phyloP scores from a whole-genome alignment of 2,888 invertebrate species.

The Pelosia muscerda region DNA sequence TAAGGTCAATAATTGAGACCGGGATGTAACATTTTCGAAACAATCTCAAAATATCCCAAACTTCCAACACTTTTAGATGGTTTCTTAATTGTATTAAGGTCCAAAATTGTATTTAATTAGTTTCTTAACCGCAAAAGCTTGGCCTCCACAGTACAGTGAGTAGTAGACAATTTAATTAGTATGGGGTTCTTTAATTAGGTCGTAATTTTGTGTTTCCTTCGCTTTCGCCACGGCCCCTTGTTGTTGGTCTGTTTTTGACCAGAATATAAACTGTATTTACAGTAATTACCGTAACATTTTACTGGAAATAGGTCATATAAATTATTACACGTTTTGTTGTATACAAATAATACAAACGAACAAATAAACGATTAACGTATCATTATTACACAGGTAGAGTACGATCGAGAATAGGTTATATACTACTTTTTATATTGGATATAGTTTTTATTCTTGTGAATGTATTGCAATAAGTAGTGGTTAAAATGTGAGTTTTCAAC shows the following conservation, averaged over 20 bases:
- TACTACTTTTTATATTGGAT: no score
- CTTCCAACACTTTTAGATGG: conserved; percentile 8
- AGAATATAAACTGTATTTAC: conserved; percentile 44
- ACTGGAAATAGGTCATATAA: conserved; percentile 45
- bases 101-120: conserved; percentile 16
- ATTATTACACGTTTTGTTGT: conserved; percentile 44
- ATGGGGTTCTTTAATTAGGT: conserved; percentile 63
- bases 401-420: no score
- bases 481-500: not conserved
- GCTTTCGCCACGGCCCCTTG: conserved; percentile 47
- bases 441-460: not conserved
- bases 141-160: conserved; percentile 36
- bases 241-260: conserved; percentile 44
- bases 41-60: not conserved
- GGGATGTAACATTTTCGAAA: not conserved
- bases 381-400: no score
- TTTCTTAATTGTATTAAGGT: conserved; percentile 18
- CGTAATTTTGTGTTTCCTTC: conserved; percentile 61
- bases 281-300: conserved; percentile 45
- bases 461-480: not conserved
- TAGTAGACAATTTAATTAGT: conserved; percentile 62
- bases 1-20: not conserved
- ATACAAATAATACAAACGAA: not conserved
- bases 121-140: conserved; percentile 27
- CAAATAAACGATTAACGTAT: conserved; percentile 5